Evolutionary conservation across 2,113 vertebrate genomes (phyloP).

Genomic region (Tragelaphus buxtoni): DNA sequence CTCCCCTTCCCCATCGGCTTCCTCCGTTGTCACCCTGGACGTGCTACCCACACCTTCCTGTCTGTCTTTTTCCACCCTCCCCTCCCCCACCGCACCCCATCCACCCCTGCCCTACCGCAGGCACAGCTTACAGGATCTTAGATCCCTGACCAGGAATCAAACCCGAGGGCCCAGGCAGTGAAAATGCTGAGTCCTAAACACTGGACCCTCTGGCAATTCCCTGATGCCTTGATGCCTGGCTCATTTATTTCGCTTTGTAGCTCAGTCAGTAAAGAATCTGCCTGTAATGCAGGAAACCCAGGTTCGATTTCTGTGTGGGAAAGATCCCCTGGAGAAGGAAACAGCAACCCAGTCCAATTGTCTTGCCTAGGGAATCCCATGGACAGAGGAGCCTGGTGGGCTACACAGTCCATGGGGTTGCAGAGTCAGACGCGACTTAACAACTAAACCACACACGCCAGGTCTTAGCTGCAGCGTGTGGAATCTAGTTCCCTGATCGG

Average conservation of each 20-base stretch:
- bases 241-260: neutral
- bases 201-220: neutral
- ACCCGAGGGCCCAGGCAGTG: neutral
- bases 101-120: neutral
- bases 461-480: neutral
- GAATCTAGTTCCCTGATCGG: neutral
- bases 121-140: neutral
- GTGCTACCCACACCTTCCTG: neutral
- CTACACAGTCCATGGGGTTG: neutral
- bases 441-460: neutral
- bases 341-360: neutral
- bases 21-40: neutral
- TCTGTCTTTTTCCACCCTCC: neutral
- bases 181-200: neutral
- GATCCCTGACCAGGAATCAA: neutral
- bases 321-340: neutral
- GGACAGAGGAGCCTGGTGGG: neutral
- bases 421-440: neutral
- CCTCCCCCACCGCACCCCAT: neutral
- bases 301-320: neutral
- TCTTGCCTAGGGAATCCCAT: neutral
- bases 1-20: no score
- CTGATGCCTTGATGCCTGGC: neutral
- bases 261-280: neutral
- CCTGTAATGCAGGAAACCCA: neutral